Percentiles rank a stretch among this genome's conserved stretches.
Conservation (phyloP, 2,113 vertebrate species). For the Cisticola juncidis region DNA sequence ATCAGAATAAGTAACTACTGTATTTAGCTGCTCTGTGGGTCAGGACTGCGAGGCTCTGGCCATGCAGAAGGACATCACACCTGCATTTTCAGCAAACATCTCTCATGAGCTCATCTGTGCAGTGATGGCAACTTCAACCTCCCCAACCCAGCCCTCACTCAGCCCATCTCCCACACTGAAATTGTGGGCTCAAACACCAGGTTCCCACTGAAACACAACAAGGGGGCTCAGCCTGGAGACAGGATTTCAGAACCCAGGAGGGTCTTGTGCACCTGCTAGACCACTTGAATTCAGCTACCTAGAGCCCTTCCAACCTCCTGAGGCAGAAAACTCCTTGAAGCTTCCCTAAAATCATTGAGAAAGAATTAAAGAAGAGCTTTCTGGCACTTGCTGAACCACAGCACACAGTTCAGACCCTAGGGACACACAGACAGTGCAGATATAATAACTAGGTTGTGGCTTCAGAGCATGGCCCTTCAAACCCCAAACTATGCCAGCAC, state of each 20-base stretch:
- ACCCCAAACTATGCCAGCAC: neutral
- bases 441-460: neutral
- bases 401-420: neutral
- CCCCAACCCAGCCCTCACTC: neutral
- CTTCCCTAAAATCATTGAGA: neutral
- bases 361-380: neutral
- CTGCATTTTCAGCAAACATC: neutral
- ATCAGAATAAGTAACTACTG: neutral
- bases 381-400: neutral
- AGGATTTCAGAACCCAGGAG: neutral
- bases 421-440: neutral
- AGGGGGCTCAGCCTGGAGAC: neutral
- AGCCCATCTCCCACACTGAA: neutral
- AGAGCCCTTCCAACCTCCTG: neutral
- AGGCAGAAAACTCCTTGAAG: neutral
- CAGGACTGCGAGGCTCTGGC: neutral
- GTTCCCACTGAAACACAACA: neutral
- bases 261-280: neutral
- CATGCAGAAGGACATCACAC: neutral
- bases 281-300: neutral
- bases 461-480: neutral
- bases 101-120: neutral
- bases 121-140: rapidly evolving
- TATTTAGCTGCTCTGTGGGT: neutral
- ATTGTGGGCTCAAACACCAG: neutral